A percentile compares a stretch with the other conserved stretches of the same genome.
Conservation (phyloP, 2,113 vertebrate species). For the Anthoscopus minutus region DNA sequence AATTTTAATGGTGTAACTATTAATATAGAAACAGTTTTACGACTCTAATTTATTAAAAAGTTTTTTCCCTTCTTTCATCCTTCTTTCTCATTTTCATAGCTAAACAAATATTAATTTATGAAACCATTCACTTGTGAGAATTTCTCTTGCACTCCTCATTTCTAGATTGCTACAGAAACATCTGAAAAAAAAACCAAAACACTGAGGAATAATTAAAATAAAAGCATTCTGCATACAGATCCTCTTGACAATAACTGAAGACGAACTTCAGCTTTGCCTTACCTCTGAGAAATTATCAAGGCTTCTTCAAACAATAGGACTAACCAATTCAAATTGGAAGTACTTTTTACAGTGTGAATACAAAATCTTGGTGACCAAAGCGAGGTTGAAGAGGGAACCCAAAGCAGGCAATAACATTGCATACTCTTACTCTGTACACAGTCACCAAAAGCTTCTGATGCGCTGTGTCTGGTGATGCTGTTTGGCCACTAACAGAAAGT, state of each 20-base stretch:
- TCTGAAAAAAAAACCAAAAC: not conserved
- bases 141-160: not conserved
- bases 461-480: fast-evolving
- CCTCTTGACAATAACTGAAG: not conserved
- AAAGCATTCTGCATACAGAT: not conserved
- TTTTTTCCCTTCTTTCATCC: not conserved
- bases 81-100: not conserved
- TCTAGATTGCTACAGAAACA: not conserved
- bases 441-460: not conserved
- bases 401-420: not conserved
- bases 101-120: not conserved
- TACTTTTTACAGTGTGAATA: not conserved
- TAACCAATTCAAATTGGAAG: not conserved
- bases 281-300: not conserved
- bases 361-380: not conserved
- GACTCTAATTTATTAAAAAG: not conserved
- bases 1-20: not conserved
- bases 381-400: not conserved
- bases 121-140: not conserved
- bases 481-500: not conserved
- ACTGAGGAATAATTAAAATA: not conserved
- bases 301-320: not conserved
- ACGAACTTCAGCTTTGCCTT: not conserved
- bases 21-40: not conserved
- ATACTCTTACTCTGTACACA: not conserved